A percentile compares a stretch with the other conserved stretches of the same genome.
phyloP scores from a whole-genome alignment of 2,888 invertebrate genomes.

The Omphaloscelis lunosa region DNA sequence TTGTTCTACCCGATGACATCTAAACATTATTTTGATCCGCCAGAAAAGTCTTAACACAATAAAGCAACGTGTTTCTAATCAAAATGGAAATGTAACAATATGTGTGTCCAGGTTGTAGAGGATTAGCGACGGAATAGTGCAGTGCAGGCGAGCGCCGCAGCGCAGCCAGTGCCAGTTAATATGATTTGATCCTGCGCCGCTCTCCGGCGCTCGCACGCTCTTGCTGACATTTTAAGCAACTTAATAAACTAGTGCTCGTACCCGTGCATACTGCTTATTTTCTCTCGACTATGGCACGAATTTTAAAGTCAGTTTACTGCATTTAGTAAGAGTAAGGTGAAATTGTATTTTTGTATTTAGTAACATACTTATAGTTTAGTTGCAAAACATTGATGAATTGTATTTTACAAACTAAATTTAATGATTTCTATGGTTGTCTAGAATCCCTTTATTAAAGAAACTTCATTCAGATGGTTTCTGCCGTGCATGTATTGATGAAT shows the following conservation, averaged over 20 bases:
- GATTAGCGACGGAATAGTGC: conserved; percentile 75
- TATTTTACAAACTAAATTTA: background rate
- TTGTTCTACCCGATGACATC: background rate
- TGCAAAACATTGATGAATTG: background rate
- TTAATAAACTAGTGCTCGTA: conserved; percentile 79
- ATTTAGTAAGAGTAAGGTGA: conserved; percentile 21
- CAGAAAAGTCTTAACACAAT: conserved; percentile 7
- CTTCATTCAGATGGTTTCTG: background rate
- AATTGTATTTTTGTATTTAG: conserved; percentile 10
- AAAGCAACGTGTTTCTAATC: conserved; percentile 39
- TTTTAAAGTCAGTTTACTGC: conserved; percentile 54
- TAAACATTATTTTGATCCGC: background rate
- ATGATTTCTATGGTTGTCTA: background rate
- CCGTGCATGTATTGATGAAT: background rate
- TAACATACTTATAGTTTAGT: background rate
- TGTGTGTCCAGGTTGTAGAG: conserved; percentile 61
- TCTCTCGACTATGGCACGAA: conserved; percentile 46
- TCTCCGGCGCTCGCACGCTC: conserved; percentile 66
- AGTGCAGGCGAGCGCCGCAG: conserved; percentile 62
- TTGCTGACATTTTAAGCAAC: conserved; percentile 79
- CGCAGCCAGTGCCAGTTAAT: conserved; percentile 77
- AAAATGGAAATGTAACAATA: conserved; percentile 56
- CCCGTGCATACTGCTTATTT: conserved; percentile 74
- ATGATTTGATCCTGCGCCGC: conserved; percentile 78
- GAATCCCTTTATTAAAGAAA: background rate